phyloP scores from a whole-genome alignment of 2,797 vertebrate species.

The Gobio occitaniae region DNA sequence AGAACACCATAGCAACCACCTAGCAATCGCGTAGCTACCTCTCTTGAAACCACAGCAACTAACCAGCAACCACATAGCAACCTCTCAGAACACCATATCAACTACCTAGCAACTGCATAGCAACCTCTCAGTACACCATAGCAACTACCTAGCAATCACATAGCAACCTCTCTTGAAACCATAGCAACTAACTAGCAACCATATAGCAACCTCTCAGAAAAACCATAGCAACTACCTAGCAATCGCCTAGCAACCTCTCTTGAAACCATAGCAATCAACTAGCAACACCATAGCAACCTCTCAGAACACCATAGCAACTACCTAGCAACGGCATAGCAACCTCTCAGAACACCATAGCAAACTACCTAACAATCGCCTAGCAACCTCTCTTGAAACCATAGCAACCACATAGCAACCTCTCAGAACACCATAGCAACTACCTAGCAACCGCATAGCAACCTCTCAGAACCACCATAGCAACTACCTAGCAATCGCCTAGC shows the following conservation, averaged over 20 bases:
- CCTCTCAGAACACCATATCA: background rate
- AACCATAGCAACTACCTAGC: background rate
- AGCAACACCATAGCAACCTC: background rate
- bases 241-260: too few species aligned
- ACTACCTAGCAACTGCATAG: too few species aligned
- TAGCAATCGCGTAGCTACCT: too few species aligned
- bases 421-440: background rate
- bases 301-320: background rate
- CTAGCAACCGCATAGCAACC: background rate
- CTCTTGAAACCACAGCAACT: too few species aligned
- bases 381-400: too few species aligned
- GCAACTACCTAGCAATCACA: background rate
- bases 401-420: background rate
- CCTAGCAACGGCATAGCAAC: background rate
- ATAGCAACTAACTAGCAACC: background rate
- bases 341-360: background rate
- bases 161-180: too few species aligned
- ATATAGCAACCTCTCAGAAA: background rate
- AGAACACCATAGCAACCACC: background rate
- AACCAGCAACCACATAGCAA: background rate
- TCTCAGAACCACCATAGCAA: background rate
- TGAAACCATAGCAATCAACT: background rate
- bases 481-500: background rate
- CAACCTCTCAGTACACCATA: too few species aligned
- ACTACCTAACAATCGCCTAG: background rate